phyloP scores from a whole-genome alignment of 2,888 invertebrate genomes.

The Drosophila rubida region DNA sequence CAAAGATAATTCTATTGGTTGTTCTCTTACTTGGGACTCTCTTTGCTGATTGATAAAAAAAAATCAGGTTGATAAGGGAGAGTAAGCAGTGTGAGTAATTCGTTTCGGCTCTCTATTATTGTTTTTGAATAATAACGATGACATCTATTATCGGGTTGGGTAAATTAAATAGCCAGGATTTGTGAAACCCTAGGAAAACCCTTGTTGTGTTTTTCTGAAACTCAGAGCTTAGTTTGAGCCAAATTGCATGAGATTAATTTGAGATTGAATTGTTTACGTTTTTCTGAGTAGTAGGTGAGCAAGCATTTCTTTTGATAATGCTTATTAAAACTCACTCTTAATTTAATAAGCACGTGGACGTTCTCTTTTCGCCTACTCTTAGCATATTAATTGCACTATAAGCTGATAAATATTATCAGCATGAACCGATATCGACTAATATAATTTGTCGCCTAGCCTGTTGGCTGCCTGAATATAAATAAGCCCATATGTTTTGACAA shows the following conservation, averaged over 20 bases:
- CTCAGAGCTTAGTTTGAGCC: background rate
- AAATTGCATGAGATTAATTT: background rate
- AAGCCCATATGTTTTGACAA: slow-evolving; percentile 35
- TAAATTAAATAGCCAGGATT: background rate
- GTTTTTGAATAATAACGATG: slow-evolving; percentile 13
- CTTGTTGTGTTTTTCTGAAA: too few relatives aligned
- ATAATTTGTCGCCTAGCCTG: slow-evolving; percentile 15
- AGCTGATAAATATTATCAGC: slow-evolving; percentile 54
- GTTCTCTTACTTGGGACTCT: slow-evolving; percentile 7
- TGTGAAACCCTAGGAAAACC: background rate
- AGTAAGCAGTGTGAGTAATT: slow-evolving; percentile 7
- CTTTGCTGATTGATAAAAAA: slow-evolving; percentile 38
- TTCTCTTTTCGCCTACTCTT: slow-evolving; percentile 30
- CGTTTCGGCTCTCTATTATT: slow-evolving; percentile 3
- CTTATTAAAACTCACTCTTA: slow-evolving; percentile 17
- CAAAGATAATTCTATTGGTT: slow-evolving; percentile 5
- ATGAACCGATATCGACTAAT: slow-evolving; percentile 38
- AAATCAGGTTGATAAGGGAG: background rate
- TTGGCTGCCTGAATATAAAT: slow-evolving; percentile 37
- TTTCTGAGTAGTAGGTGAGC: background rate
- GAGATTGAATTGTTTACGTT: background rate
- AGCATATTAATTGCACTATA: slow-evolving; percentile 43
- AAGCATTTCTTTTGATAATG: background rate
- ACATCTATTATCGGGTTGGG: slow-evolving; percentile 1
- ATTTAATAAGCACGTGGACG: background rate